Conservation (phyloP, 2,113 vertebrate genomes). For the Muntiacus muntjak region DNA sequence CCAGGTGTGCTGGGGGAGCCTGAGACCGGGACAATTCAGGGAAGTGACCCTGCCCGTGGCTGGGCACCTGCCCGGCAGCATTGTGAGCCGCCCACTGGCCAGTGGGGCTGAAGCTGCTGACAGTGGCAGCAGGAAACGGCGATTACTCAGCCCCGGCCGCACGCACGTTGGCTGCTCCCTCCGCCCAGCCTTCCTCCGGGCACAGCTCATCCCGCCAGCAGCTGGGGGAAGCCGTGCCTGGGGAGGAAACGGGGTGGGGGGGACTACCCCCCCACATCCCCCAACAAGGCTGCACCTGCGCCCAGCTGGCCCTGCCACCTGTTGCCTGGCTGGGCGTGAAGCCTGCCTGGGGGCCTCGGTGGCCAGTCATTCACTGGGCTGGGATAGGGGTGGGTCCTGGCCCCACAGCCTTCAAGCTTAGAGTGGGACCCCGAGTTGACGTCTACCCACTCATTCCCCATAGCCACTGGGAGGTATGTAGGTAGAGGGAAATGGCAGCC, state of each 20-base stretch:
- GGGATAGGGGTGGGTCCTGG: not conserved
- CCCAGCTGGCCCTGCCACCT: conserved; percentile 45
- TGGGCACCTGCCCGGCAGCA: not conserved
- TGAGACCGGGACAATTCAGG: not conserved
- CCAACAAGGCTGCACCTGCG: conserved; percentile 59
- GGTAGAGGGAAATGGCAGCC: not conserved
- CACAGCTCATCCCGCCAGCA: not conserved
- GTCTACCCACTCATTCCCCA: not conserved
- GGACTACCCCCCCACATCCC: not conserved
- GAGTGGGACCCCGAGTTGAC: not conserved
- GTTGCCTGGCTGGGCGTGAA: not conserved
- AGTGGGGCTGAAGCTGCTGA: not conserved
- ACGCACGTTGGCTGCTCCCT: conserved; percentile 69
- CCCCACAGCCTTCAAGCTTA: accelerated
- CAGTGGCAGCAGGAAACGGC: not conserved
- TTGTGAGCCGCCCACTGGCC: not conserved
- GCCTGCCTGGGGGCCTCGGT: not conserved
- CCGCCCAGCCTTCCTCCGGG: conserved; percentile 32
- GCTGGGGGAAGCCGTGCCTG: conserved; percentile 33
- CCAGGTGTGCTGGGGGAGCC: not conserved
- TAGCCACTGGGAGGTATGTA: not conserved
- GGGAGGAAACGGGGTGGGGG: conserved; percentile 36
- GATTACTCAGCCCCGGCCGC: not conserved
- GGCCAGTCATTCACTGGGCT: not conserved
- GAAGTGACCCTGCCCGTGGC: not conserved